phyloP scores from a whole-genome alignment of 2,113 vertebrate genomes.

The Trichechus manatus region DNA sequence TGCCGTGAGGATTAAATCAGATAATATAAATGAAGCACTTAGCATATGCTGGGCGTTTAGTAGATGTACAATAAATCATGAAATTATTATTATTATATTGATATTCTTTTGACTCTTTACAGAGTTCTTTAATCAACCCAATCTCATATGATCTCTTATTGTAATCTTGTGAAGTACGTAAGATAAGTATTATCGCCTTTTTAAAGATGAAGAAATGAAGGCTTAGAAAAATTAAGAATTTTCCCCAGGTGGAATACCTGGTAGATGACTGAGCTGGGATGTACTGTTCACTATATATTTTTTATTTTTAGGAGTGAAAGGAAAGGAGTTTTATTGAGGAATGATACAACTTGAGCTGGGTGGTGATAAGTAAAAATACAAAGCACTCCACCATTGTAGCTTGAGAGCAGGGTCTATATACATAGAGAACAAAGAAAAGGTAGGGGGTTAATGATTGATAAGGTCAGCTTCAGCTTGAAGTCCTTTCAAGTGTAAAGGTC shows the following conservation, averaged over 20 bases:
- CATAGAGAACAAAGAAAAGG: no score
- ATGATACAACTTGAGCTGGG: no score
- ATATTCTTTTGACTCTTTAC: slow-evolving; percentile 8
- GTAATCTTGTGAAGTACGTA: background rate
- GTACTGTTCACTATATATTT: background rate
- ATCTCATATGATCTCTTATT: background rate
- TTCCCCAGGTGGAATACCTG: background rate
- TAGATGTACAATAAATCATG: background rate
- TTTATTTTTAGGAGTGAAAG: no score
- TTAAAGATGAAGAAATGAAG: background rate
- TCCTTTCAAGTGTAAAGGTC: no score
- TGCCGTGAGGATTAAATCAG: background rate
- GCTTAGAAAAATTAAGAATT: slow-evolving; percentile 29
- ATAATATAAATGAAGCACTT: background rate
- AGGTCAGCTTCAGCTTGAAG: no score
- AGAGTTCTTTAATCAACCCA: slow-evolving; percentile 5
- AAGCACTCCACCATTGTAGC: no score
- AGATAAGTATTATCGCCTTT: background rate
- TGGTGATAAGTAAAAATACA: no score
- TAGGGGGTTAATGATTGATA: no score
- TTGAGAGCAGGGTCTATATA: no score
- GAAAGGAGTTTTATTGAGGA: no score
- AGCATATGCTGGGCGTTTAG: background rate
- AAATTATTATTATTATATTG: background rate
- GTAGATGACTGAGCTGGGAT: background rate